These are phyloP conservation scores for Helostoma temminkii DNA, from an alignment of 2,797 vertebrate genomes.

Conservation along the genomic window DNA sequence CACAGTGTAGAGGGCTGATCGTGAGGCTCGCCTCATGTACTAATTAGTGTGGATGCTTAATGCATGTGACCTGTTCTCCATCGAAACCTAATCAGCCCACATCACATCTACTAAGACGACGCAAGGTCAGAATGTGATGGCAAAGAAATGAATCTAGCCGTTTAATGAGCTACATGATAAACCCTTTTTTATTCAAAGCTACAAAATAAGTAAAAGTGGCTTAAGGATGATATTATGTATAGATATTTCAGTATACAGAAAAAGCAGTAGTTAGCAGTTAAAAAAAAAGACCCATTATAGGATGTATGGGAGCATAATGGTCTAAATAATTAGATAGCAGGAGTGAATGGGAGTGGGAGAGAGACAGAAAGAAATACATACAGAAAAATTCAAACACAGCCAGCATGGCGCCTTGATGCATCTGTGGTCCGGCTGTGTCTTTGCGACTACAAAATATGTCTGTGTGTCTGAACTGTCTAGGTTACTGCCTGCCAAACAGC, in stretches of 20 bases:
- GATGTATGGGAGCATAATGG: constrained; percentile 4
- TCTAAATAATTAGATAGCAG: constrained; percentile 11
- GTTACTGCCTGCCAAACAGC: constrained; percentile 46
- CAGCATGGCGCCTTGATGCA: constrained; percentile 54
- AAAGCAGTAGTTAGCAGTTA: too few species aligned
- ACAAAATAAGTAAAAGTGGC: constrained; percentile 35
- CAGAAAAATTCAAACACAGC: constrained; percentile 45
- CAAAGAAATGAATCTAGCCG: constrained; percentile 37
- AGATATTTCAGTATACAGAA: constrained; percentile 52
- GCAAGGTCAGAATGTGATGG: constrained; percentile 42
- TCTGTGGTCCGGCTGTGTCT: constrained; percentile 63
- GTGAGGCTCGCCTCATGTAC: constrained; percentile 41
- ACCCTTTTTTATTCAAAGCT: constrained; percentile 42
- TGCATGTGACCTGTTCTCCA: constrained; percentile 37
- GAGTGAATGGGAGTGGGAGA: background rate
- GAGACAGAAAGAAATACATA: constrained; percentile 20
- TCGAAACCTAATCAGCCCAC: constrained; percentile 40
- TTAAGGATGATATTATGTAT: constrained; percentile 35
- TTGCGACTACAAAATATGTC: constrained; percentile 16
- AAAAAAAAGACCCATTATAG: constrained; percentile 24
- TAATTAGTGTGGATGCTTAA: constrained; percentile 68
- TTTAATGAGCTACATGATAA: constrained; percentile 54
- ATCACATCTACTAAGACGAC: constrained; percentile 44
- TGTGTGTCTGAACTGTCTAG: constrained; percentile 48
- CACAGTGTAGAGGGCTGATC: constrained; percentile 36